phyloP scores from a whole-genome alignment of 2,888 invertebrate genomes.

The Drosophila anomalata region DNA sequence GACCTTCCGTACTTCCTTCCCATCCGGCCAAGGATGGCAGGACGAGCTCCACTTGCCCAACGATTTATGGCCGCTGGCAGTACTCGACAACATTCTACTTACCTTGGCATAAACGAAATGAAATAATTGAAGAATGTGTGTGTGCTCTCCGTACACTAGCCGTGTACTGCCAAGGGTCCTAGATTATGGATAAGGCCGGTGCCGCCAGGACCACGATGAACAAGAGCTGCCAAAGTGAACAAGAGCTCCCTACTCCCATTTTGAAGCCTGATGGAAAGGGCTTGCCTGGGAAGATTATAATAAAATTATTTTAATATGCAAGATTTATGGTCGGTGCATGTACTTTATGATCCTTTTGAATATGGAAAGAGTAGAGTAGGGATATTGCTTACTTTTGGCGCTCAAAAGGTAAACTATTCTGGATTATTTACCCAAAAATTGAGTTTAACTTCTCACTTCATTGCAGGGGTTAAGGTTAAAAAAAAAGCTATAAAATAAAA shows the following conservation, averaged over 20 bases:
- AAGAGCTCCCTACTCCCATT: no score
- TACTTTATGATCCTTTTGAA: background rate
- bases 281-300: background rate
- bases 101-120: conserved; percentile 46
- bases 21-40: conserved; percentile 13
- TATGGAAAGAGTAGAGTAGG: background rate
- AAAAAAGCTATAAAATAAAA: no score
- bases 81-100: conserved; percentile 34
- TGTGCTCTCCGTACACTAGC: background rate
- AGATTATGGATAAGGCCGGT: conserved; percentile 32
- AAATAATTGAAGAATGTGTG: conserved; percentile 58
- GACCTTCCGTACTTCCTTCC: background rate
- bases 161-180: conserved; percentile 14
- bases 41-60: conserved; percentile 38
- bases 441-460: no score
- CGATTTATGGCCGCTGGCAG: conserved; percentile 61
- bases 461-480: no score
- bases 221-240: background rate
- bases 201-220: conserved; percentile 7
- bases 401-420: no score
- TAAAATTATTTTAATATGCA: conserved; percentile 4
- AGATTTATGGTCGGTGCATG: background rate
- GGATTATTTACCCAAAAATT: no score
- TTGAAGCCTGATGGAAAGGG: background rate
- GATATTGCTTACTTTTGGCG: background rate